These are phyloP conservation scores for Dicentrarchus labrax DNA, from an alignment of 2,113 vertebrate genomes.

Conservation along the genomic window DNA sequence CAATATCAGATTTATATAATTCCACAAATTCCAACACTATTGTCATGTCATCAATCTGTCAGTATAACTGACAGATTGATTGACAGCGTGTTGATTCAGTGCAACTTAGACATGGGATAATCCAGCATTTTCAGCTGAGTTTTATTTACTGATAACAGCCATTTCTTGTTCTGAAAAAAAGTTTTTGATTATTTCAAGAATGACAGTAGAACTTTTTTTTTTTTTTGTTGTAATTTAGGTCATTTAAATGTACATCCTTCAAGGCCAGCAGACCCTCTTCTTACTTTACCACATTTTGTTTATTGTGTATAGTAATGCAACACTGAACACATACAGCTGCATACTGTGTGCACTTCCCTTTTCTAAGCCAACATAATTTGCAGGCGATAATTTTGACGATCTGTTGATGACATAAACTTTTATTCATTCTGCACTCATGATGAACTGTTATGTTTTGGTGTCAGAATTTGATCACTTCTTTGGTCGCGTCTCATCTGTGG, in stretches of 20 bases:
- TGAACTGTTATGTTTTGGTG: not conserved
- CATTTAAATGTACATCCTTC: not conserved
- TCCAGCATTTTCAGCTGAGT: not conserved
- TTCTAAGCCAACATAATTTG: not conserved
- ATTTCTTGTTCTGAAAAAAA: not conserved
- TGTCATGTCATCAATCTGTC: not conserved
- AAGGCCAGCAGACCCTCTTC: not conserved
- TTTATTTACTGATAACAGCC: not conserved
- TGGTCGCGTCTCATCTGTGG: not conserved
- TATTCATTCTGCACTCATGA: not conserved
- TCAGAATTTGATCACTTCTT: not conserved
- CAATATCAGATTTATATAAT: not conserved
- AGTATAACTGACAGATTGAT: slow-evolving; percentile 3
- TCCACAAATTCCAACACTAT: not conserved
- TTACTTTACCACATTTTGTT: not conserved
- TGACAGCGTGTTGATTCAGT: slow-evolving; percentile 4
- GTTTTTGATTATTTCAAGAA: not conserved
- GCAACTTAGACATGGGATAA: not conserved
- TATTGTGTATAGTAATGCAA: not conserved
- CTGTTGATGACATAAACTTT: not conserved
- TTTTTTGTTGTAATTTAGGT: slow-evolving; percentile 1
- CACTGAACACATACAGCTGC: not conserved
- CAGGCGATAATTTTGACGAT: not conserved
- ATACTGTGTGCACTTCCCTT: not conserved
- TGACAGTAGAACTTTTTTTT: not conserved